Evolutionary conservation across 1,140 invertebrate species (phyloP).

Genomic region (Caligus rogercresseyi): DNA sequence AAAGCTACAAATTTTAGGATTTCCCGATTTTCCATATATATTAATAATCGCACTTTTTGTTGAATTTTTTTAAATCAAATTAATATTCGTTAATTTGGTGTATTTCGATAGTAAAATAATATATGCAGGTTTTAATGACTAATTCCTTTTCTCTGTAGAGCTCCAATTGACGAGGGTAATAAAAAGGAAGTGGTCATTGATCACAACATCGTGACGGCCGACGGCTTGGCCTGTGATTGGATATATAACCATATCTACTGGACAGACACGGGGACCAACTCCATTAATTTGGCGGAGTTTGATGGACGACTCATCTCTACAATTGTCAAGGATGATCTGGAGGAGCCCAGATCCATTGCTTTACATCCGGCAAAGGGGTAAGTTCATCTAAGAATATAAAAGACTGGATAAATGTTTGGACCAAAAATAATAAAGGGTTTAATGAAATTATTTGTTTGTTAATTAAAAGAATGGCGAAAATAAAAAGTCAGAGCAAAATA

Average conservation of each 20-base stretch:
- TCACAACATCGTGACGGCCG: constrained; percentile 63
- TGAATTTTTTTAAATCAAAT: too few relatives aligned
- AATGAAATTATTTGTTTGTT: constrained; percentile 4
- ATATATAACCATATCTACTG: constrained; percentile 90
- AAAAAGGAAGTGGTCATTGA: constrained; percentile 60
- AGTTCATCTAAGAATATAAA: constrained; percentile 26
- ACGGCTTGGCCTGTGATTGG: constrained; percentile 91
- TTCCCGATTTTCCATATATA: too few relatives aligned
- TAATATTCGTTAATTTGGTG: too few relatives aligned
- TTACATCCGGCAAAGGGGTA: constrained; percentile 83
- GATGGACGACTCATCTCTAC: constrained; percentile 74
- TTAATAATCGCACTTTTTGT: too few relatives aligned
- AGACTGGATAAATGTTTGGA: background rate
- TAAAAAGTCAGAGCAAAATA: background rate
- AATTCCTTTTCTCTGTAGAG: background rate
- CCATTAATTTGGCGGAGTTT: constrained; percentile 69
- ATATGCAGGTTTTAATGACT: too few relatives aligned
- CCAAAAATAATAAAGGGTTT: background rate
- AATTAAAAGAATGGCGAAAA: background rate
- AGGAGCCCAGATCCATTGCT: constrained; percentile 85
- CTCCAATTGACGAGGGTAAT: constrained; percentile 49
- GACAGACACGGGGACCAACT: constrained; percentile 73
- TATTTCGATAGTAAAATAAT: too few relatives aligned
- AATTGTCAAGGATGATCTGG: constrained; percentile 57
- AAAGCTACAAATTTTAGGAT: too few relatives aligned